Evolutionary conservation across 2,113 vertebrate species (phyloP), one percentile per base, ranked within the genome.

Genomic region (Forbesichthys agassizii): DNA sequence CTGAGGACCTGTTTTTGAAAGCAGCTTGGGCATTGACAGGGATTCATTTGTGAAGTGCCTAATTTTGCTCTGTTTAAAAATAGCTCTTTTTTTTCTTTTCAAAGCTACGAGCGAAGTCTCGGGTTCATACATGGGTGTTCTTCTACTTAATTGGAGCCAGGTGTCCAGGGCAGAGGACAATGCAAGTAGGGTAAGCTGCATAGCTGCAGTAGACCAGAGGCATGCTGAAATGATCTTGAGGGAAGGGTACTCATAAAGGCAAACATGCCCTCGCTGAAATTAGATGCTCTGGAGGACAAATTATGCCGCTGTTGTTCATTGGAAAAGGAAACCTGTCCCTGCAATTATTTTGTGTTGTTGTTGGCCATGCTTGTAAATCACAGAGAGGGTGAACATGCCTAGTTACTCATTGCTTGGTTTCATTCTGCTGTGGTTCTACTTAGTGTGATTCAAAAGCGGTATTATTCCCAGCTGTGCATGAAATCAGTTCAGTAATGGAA

Each of bases 71-170:
- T 27, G 27, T 27, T 42, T 42, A 42, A 42, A 42, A 42, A 42
- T 42, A 42, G 36, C 36, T 27, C 0, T 27, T 27, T 27, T 27
- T 27, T 27, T 27, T 27, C 2, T 20, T 3, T 18, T 56, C 5
- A 56, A 56, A 56, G 54, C 11, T 20, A 58, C 33, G 27, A 58
- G 5, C 36, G 33, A 33, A 58, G 27, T 42, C 18, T 56, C 54
- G 11, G 1, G 54, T 55, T 27, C 56, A 20, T 58, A 27, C 56
- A 27, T 27, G 56, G 68, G 73, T 75, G 74, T 84, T 87, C 78
- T 78, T 75, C 74, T 69, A 60, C 80, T 70, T 89, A 85, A 90
- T 88, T 86, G 77, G 81, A 86, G 79, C 87, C 88, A 89, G 84
- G 88, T 88, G 88, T 82, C 83, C 68, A 8, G 69, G 77, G 70